phyloP scores from a whole-genome alignment of 2,113 vertebrate species.

The Otocyon megalotis region DNA sequence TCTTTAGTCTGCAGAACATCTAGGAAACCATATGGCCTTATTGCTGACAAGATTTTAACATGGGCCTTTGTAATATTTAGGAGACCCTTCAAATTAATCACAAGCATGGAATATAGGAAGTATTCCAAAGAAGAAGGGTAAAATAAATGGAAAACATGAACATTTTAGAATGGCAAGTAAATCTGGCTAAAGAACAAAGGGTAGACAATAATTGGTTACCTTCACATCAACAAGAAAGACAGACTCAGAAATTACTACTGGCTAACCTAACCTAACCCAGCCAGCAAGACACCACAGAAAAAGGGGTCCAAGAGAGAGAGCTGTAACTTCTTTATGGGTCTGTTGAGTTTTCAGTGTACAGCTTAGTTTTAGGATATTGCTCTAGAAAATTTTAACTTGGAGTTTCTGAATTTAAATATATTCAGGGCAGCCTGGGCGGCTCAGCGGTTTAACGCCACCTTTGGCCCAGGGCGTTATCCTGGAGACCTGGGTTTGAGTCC shows the following conservation, averaged over 20 bases:
- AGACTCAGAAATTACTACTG: background rate
- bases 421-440: no score
- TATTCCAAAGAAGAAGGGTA: slow-evolving; percentile 10
- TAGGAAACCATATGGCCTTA: slow-evolving; percentile 40
- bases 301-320: accelerated
- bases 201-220: background rate
- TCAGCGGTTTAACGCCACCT: no score
- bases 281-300: background rate
- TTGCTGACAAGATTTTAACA: slow-evolving; percentile 11
- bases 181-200: slow-evolving; percentile 40
- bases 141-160: background rate
- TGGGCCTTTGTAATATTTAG: background rate
- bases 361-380: background rate
- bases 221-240: background rate
- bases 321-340: background rate
- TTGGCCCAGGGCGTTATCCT: no score
- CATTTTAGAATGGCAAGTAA: background rate
- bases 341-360: background rate
- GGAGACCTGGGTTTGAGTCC: no score
- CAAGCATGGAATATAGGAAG: background rate
- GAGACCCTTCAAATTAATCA: background rate
- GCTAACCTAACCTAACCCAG: background rate
- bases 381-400: slow-evolving; percentile 18
- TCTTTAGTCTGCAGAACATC: slow-evolving; percentile 41
- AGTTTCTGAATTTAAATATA: background rate